Base-by-base conservation (phyloP, 2,888 invertebrate genomes). In the Leptarthrus brevirostris region DNA sequence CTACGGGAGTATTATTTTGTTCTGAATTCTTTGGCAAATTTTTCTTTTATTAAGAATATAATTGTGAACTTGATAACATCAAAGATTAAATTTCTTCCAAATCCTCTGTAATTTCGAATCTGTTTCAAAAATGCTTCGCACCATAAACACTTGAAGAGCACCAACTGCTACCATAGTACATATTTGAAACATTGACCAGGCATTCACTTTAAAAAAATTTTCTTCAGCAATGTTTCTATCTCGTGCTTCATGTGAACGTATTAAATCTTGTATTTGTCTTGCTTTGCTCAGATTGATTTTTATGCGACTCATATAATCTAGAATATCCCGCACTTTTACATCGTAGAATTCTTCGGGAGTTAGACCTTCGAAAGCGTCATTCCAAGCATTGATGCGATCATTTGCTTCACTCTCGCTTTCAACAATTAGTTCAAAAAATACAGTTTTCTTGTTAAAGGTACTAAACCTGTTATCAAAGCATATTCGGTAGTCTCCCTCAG, bases 381-480 rank as follows among this genome's bases (percentile, higher is more conserved):
- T 79, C 80, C 82, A 82, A 26, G 83, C 82, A 18, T 81, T 80
- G 72, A 82, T 81, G 14, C 88, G 87, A 2, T 86, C 86, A 75
- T 88, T 87, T 16, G 87, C 86, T 0, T 87, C 86, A 0, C 87
- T 88, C 24, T 90, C 90, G 18, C 86, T 86, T 49, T 90, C 91
- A 4, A 93, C 87, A 77, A 91, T 86, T 8, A 95, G 81, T 81
- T 94, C 94, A 81, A 95, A 94, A 83, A 93, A 94, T 0, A 95
- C 92, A 0, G 93, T 91, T 82, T 96, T 96, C 12, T 88, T 86
- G 77, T 93, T 93, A 80, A 93, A 94, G n/a, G 90, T 86, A 82
- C 94, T 94, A 82, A 92, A 93, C 0, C 89, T 90, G 82, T 96
- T 96, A 82, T 96, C 96, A 80, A 96, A 94, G 80, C 96, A 96